A percentile compares a stretch with the other conserved stretches of the same genome.
These are phyloP conservation scores for Oophaga sylvatica DNA, from an alignment of 2,797 vertebrate species.

Conservation along the genomic window DNA sequence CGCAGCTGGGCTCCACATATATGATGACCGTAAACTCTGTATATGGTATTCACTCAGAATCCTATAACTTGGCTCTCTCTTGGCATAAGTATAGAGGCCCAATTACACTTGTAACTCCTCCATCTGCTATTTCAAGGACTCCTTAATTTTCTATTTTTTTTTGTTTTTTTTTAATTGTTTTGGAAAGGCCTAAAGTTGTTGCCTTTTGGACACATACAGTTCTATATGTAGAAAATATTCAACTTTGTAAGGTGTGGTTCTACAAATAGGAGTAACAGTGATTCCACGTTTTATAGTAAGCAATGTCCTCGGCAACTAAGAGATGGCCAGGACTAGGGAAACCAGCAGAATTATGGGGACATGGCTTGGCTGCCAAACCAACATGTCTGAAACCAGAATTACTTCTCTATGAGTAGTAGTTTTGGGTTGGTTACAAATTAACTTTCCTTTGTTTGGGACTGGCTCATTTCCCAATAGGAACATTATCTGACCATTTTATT, in stretches of 20 bases:
- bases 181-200: not conserved
- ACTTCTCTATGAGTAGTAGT: constrained; percentile 21
- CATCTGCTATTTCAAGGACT: not conserved
- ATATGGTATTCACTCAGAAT: not conserved
- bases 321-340: not conserved
- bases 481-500: constrained; percentile 19
- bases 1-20: not conserved
- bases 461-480: constrained; percentile 17
- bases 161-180: not conserved
- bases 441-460: constrained; percentile 42
- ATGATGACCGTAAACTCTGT: not conserved
- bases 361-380: not conserved
- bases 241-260: not conserved
- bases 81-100: not conserved
- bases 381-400: not conserved
- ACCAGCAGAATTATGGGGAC: not conserved
- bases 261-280: not conserved
- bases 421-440: constrained; percentile 54
- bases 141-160: too few species aligned
- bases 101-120: not conserved
- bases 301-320: not conserved
- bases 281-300: not conserved
- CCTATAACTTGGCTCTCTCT: not conserved
- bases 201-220: not conserved
- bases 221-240: not conserved